Percentiles rank a stretch among this genome's conserved stretches.
These are phyloP conservation scores for Phodopus roborovskii DNA, from an alignment of 2,113 vertebrate species.

Conservation along the genomic window DNA sequence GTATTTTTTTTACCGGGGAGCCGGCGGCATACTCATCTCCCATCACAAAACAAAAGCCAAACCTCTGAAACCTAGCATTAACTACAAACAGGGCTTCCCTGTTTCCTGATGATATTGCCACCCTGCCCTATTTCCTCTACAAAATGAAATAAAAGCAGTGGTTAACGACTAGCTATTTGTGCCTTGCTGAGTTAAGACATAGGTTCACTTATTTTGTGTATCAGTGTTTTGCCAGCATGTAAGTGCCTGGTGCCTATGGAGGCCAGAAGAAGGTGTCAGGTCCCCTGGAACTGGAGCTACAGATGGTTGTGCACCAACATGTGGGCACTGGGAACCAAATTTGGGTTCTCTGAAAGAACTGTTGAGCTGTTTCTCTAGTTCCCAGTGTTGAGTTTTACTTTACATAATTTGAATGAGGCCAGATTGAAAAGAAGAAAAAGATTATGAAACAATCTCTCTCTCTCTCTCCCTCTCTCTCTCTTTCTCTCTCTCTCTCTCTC, in stretches of 20 bases:
- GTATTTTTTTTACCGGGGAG: too few relatives aligned
- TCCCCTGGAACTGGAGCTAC: neutral
- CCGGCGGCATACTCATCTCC: too few relatives aligned
- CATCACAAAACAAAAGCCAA: too few relatives aligned
- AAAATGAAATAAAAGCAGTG: slow-evolving; percentile 25
- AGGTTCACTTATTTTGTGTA: neutral
- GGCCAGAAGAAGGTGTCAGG: neutral
- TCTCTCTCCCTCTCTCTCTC: neutral
- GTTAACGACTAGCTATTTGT: neutral
- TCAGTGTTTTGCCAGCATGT: neutral
- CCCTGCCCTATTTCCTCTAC: neutral
- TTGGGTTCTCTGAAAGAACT: neutral
- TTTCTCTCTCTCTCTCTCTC: neutral
- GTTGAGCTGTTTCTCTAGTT: neutral
- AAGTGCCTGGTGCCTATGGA: neutral
- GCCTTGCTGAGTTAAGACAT: neutral
- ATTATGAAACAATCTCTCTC: neutral
- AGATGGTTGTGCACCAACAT: neutral
- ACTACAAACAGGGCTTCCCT: neutral
- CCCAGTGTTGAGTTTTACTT: neutral
- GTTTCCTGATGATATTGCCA: neutral
- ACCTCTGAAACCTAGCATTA: neutral
- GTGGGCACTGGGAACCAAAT: neutral
- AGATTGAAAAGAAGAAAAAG: slow-evolving; percentile 48
- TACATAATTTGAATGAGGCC: slow-evolving; percentile 13